These are phyloP conservation scores for Cichlasoma orientale DNA, from an alignment of 2,797 vertebrate genomes.

Conservation along the genomic window DNA sequence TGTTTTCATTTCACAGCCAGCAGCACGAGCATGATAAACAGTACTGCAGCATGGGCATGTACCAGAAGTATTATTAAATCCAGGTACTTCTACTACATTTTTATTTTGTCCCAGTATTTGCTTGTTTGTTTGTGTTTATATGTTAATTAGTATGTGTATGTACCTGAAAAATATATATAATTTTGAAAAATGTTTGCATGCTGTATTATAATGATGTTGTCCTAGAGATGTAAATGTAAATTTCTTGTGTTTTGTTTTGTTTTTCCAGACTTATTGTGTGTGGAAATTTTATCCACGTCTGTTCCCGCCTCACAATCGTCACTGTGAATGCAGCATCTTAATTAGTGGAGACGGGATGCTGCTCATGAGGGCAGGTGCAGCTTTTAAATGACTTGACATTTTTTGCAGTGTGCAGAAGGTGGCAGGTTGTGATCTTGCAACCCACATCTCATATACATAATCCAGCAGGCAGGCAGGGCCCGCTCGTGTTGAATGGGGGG, in stretches of 20 bases:
- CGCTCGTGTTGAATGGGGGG: slow-evolving; percentile 66
- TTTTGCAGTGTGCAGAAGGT: slow-evolving; percentile 64
- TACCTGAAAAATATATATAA: not conserved
- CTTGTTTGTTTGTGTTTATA: too few relatives aligned
- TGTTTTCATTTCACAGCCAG: too few relatives aligned
- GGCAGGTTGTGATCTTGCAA: slow-evolving; percentile 68
- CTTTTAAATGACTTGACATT: slow-evolving; percentile 64
- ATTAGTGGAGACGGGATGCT: slow-evolving; percentile 22
- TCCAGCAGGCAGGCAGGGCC: slow-evolving; percentile 70
- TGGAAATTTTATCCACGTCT: not conserved
- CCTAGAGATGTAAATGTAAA: not conserved
- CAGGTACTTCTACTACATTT: too few relatives aligned
- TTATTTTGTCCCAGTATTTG: too few relatives aligned
- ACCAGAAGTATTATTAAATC: too few relatives aligned
- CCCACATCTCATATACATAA: slow-evolving; percentile 80
- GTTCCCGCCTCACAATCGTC: not conserved
- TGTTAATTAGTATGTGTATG: not conserved
- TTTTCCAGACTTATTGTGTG: not conserved
- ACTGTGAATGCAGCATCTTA: slow-evolving; percentile 31
- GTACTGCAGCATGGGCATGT: too few relatives aligned
- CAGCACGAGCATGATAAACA: too few relatives aligned
- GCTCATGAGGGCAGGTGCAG: slow-evolving; percentile 69
- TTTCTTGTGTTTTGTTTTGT: not conserved
- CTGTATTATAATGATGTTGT: not conserved
- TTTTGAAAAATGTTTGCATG: not conserved